Base-by-base conservation (phyloP, 2,797 vertebrate genomes). In the Halcyon badia region DNA sequence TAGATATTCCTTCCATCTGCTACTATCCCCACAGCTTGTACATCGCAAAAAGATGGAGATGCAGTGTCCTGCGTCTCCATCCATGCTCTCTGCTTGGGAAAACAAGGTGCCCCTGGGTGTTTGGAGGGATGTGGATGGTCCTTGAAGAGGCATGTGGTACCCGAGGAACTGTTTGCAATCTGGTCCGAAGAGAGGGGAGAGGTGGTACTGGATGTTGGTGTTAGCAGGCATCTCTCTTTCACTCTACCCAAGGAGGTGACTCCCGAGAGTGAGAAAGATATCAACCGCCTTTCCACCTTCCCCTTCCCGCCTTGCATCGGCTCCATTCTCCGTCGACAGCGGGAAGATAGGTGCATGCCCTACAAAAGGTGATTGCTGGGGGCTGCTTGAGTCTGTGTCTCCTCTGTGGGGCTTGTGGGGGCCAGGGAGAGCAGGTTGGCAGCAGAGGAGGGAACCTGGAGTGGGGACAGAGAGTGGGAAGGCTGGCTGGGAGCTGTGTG, bases 271-370 rank as follows among this genome's bases (percentile, higher is more conserved):
- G 99, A 99, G 96, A 99, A 99, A 97, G 99, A 99, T 78, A 99
- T 99, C 96, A 99, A 99, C 91, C 98, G 99, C 4, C 99, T 99
- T 35, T 99, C 99, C 69, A 99, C 98, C 7, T 99, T 99, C 83
- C 99, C 99, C 17, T 99, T 99, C 83, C 99, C 99, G 6, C 99
- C 99, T 8, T 99, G 99, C 35, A 95, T 98, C 0, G 99, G 99
- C 96, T 99, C 99, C 97, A 99, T 99, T 94, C 98, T 99, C 85
- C 98, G 99, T 8, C 96, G 99, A 56, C 98, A 98, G 94, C 98
- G 98, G 2, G 98, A 98, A 54, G 98, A 98, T 10, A 97, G 95
- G 64, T 97, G 92, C 0, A 93, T 92, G 13, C 97, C 97, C 60
- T 88, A 94, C 42, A 98, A 98, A 97, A 98, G 98, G 98, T 98